Base-by-base conservation (phyloP, 2,888 invertebrate genomes). In the Antheraea yamamai region DNA sequence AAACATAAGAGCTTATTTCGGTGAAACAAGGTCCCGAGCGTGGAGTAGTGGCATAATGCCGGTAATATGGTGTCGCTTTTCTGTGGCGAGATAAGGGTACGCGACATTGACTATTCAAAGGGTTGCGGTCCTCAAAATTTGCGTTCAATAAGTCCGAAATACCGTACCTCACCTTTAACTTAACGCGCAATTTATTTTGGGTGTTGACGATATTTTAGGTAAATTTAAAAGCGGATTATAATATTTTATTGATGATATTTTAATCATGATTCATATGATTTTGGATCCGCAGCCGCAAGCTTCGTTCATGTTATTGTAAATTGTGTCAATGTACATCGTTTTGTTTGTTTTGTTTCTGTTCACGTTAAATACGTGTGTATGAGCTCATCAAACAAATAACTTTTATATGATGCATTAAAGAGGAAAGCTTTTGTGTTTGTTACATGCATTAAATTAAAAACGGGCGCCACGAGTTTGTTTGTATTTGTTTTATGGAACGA, bases 21-120 rank as follows among this genome's bases (percentile, higher is more conserved):
- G 83, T 78, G 80, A 75, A 79, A 77, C 77, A 74, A 76, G 75
- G 73, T 75, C 26, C 75, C 76, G 75, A 76, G 79, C 83, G 81
- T 84, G 81, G 82, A 85, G 85, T 87, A 88, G 88, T 87, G 87
- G 88, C 87, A 88, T 94, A 93, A 94, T 93, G 89, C 93, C 94
- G 93, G 94, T 95, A 95, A 94, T 95, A 94, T 92, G 92, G 92
- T 94, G 94, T 94, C 94, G 92, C 92, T 90, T 94, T 92, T 94
- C 94, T 93, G 94, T 88, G 94, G 93, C 89, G 89, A 94, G 95
- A 95, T 95, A 95, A 95, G 94, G 93, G 93, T 91, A 92, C 91
- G 93, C 94, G 94, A 94, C 94, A 94, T 94, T 94, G 94, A 94
- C 94, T 95, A 94, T 95, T 94, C 94, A 95, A 95, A 95, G 94